Conservation (phyloP, 1,140 invertebrate genomes). For the Manduca sexta region DNA sequence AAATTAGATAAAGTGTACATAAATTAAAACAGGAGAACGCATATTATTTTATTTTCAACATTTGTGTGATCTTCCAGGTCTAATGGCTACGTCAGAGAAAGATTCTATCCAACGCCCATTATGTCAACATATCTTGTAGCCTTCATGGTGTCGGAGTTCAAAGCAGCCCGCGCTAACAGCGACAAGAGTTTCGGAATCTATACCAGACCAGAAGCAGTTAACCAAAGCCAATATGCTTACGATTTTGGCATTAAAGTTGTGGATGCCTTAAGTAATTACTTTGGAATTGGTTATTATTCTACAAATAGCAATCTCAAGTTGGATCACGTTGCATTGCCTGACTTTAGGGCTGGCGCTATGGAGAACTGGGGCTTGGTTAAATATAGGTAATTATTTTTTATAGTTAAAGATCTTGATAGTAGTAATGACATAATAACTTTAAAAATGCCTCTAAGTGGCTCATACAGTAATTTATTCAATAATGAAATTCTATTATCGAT, state of each 20-base stretch:
- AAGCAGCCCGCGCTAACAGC: slow-evolving; percentile 20
- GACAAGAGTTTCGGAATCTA: slow-evolving; percentile 77
- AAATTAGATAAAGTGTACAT: too few relatives aligned
- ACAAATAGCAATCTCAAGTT: slow-evolving; percentile 63
- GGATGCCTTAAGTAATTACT: slow-evolving; percentile 50
- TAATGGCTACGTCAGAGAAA: slow-evolving; percentile 56
- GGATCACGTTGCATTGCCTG: slow-evolving; percentile 81
- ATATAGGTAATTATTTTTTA: slow-evolving; percentile 58
- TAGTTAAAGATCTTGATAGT: too few relatives aligned
- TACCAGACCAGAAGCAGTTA: slow-evolving; percentile 79
- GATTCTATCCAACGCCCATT: slow-evolving; percentile 79
- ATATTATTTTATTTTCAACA: too few relatives aligned
- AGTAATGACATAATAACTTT: too few relatives aligned
- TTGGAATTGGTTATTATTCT: slow-evolving; percentile 55
- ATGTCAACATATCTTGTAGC: slow-evolving; percentile 92
- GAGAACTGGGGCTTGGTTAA: slow-evolving; percentile 83
- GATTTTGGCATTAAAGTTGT: slow-evolving; percentile 65
- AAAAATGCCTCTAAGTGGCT: too few relatives aligned
- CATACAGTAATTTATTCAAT: too few relatives aligned
- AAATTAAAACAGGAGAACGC: too few relatives aligned
- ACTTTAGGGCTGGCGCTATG: slow-evolving; percentile 81
- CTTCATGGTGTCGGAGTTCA: slow-evolving; percentile 77
- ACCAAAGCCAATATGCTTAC: slow-evolving; percentile 71
- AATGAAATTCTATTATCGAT: too few relatives aligned
- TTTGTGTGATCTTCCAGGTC: slow-evolving; percentile 21